Conservation (phyloP, 1,140 invertebrate genomes). For the Dufourea novaeangliae region DNA sequence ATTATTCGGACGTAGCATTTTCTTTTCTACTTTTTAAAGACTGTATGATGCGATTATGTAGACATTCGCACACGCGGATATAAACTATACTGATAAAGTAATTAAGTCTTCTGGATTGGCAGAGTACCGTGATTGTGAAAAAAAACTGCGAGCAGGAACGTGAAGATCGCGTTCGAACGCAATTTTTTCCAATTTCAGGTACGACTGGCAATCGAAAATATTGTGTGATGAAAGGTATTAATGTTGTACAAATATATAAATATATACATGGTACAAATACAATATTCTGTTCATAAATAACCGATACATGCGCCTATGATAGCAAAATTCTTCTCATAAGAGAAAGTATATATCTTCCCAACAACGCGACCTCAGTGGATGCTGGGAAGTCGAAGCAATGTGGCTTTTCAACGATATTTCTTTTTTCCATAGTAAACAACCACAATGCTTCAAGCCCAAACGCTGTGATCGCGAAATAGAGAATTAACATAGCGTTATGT, state of each 20-base stretch:
- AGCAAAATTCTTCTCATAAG: conserved; percentile 65
- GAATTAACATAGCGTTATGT: conserved; percentile 9
- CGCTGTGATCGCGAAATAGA: conserved; percentile 69
- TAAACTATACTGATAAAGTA: conserved; percentile 57
- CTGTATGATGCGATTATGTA: conserved; percentile 55
- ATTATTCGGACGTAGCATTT: conserved; percentile 35
- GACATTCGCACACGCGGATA: conserved; percentile 56
- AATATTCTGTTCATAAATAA: conserved; percentile 76
- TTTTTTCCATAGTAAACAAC: conserved; percentile 63
- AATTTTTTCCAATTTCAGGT: conserved; percentile 58
- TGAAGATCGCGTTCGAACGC: conserved; percentile 12
- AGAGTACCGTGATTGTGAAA: conserved; percentile 57
- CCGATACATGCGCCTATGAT: conserved; percentile 74
- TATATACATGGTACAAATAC: conserved; percentile 74
- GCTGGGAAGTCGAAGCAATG: conserved; percentile 73
- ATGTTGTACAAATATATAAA: conserved; percentile 69
- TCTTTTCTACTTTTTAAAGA: conserved; percentile 57
- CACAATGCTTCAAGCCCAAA: conserved; percentile 78
- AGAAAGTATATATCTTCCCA: conserved; percentile 66
- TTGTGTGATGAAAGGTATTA: conserved; percentile 67
- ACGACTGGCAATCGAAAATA: conserved; percentile 63
- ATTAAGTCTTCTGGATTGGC: conserved; percentile 56
- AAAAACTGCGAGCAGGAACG: conserved; percentile 50
- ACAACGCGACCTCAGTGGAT: conserved; percentile 70
- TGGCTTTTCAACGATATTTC: conserved; percentile 65